Conservation (phyloP, 2,113 vertebrate species). For the Scomber colias region DNA sequence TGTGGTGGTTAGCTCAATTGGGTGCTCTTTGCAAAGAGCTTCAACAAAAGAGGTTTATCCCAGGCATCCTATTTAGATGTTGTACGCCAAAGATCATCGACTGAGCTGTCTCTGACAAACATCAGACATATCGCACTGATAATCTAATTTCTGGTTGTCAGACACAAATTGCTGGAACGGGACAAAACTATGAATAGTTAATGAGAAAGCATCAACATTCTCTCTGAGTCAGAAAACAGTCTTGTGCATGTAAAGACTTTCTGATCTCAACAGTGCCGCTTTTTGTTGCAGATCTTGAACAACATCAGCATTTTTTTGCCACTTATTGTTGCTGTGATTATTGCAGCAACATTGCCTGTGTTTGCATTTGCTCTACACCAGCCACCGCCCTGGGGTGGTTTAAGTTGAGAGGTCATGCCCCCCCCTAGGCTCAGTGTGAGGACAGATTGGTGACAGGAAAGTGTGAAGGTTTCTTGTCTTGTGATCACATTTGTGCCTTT, state of each 20-base stretch:
- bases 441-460: conserved; percentile 24
- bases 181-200: conserved; percentile 60
- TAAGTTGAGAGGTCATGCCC: conserved; percentile 43
- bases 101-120: conserved; percentile 54
- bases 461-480: conserved; percentile 5
- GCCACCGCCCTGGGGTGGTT: conserved; percentile 19
- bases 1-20: conserved; percentile 54
- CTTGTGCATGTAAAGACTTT: conserved; percentile 21
- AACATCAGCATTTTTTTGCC: conserved; percentile 33
- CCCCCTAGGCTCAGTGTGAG: conserved; percentile 12
- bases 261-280: conserved; percentile 25
- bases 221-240: conserved; percentile 37
- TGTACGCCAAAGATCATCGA: conserved; percentile 43
- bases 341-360: neutral
- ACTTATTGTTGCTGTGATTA: conserved; percentile 20
- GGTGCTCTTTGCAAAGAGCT: conserved; percentile 43
- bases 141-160: conserved; percentile 70
- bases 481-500: neutral
- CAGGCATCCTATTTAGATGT: conserved; percentile 53
- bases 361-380: conserved; percentile 36
- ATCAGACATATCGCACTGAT: conserved; percentile 56
- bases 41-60: conserved; percentile 68
- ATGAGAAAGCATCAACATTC: conserved; percentile 51
- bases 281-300: conserved; percentile 30
- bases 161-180: conserved; percentile 61